A percentile compares a stretch with the other conserved stretches of the same genome.
These are phyloP conservation scores for Campoplex capitator DNA, from an alignment of 2,888 invertebrate genomes.

Conservation along the genomic window DNA sequence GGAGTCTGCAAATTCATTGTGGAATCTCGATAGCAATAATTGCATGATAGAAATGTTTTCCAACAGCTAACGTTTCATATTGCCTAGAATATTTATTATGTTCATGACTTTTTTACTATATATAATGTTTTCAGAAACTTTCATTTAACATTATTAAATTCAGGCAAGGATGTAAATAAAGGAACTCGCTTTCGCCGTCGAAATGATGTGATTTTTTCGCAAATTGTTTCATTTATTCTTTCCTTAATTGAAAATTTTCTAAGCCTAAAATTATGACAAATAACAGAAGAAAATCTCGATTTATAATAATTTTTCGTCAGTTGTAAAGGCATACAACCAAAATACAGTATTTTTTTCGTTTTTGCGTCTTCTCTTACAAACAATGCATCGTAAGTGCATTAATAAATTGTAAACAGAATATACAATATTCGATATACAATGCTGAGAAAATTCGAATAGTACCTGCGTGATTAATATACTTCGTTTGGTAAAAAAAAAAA, in stretches of 20 bases:
- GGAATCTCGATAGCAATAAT: background rate
- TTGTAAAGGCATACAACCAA: constrained; percentile 32
- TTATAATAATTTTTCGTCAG: constrained; percentile 31
- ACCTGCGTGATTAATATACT: constrained; percentile 42
- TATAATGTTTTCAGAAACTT: background rate
- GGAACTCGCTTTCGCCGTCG: background rate
- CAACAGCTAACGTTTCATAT: too few species aligned
- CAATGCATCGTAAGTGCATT: constrained; percentile 54
- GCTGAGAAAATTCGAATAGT: constrained; percentile 14
- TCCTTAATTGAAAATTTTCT: constrained; percentile 47
- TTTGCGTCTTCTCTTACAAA: constrained; percentile 36
- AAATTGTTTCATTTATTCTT: constrained; percentile 23
- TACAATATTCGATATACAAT: constrained; percentile 50
- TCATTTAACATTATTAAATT: background rate
- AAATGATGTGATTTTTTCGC: constrained; percentile 4
- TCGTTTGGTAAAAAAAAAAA: constrained; percentile 9
- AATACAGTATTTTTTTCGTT: constrained; percentile 29
- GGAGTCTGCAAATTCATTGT: background rate
- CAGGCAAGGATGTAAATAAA: constrained; percentile 28
- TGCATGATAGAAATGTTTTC: background rate
- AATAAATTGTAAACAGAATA: constrained; percentile 58
- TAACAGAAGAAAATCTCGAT: constrained; percentile 60
- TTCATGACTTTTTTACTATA: background rate
- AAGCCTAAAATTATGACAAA: constrained; percentile 59
- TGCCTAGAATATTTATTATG: background rate